phyloP scores from a whole-genome alignment of 2,113 vertebrate genomes.

The Copsychus sechellarum region DNA sequence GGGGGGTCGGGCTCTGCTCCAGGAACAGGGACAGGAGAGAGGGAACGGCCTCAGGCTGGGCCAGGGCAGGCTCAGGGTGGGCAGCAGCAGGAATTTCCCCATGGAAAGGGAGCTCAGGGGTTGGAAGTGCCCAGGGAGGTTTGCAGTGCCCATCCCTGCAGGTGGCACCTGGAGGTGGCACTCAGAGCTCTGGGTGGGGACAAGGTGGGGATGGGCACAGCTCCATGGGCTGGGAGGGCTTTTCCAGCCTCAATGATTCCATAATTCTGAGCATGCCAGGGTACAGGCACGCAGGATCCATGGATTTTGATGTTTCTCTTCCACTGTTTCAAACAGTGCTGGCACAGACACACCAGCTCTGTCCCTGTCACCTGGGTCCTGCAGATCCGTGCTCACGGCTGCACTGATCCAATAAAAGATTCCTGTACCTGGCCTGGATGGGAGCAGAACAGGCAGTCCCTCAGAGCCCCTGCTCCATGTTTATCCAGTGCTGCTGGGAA shows the following conservation, averaged over 20 bases:
- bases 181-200: too few relatives aligned
- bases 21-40: too few relatives aligned
- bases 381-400: accelerated
- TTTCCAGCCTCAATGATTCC: not conserved
- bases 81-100: too few relatives aligned
- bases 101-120: too few relatives aligned
- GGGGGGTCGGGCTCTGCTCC: too few relatives aligned
- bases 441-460: not conserved
- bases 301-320: not conserved
- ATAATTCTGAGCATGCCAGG: not conserved
- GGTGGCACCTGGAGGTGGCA: too few relatives aligned
- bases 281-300: not conserved
- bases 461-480: not conserved
- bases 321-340: not conserved
- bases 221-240: accelerated
- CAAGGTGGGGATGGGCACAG: accelerated
- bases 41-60: too few relatives aligned
- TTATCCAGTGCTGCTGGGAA: not conserved
- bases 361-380: not conserved
- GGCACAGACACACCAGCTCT: not conserved
- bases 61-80: too few relatives aligned
- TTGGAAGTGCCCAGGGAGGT: too few relatives aligned
- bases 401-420: not conserved
- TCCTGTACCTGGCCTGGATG: not conserved
- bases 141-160: too few relatives aligned